Conservation (phyloP, 2,113 vertebrate species). For the Gymnorhina tibicen region DNA sequence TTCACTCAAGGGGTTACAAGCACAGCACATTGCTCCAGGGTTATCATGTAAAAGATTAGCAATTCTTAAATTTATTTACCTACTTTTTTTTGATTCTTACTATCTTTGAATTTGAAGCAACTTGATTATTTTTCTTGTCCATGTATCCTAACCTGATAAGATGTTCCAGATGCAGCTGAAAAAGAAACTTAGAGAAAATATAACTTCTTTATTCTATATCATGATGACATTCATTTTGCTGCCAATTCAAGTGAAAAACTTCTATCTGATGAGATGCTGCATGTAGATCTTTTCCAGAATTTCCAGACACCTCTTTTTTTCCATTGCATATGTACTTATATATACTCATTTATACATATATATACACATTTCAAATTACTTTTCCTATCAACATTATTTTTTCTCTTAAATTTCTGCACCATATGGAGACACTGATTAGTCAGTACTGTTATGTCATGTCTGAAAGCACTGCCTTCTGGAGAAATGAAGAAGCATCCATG, state of each 20-base stretch:
- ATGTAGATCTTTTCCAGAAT: neutral
- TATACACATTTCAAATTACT: neutral
- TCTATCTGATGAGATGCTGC: neutral
- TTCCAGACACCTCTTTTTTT: neutral
- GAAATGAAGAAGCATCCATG: neutral
- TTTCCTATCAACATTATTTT: neutral
- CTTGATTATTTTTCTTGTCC: neutral
- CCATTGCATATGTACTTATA: neutral
- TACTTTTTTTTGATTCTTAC: neutral
- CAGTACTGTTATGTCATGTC: neutral
- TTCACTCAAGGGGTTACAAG: neutral
- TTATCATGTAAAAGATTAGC: neutral
- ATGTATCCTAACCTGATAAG: neutral
- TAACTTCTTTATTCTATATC: neutral
- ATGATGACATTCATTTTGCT: neutral
- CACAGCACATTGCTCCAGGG: rapidly evolving
- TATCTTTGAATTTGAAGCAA: neutral
- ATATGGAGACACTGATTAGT: conserved; percentile 9
- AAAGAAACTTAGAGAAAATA: neutral
- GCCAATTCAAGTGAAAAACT: neutral
- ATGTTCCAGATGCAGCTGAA: neutral
- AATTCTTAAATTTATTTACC: neutral
- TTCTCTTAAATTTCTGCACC: neutral
- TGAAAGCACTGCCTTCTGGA: neutral
- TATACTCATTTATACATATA: neutral